Evolutionary conservation across 1,140 invertebrate genomes (phyloP), one percentile per base, ranked within the genome.

Genomic region (Leucophenga varia): DNA sequence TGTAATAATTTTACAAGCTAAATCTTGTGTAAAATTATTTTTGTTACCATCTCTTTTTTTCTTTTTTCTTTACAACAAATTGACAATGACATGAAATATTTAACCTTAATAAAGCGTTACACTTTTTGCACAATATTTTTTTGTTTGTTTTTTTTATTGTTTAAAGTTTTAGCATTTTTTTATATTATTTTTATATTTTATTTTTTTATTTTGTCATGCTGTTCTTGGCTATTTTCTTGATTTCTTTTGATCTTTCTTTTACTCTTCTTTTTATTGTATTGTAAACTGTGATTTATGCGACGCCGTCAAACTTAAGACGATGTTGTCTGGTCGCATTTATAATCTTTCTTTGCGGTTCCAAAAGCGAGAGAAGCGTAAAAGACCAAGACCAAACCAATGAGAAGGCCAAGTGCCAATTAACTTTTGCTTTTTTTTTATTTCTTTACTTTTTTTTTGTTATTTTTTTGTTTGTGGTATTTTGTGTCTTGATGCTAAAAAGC

Each of bases 81-180:
- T 67, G 63, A 67, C 63, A 67, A 67, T 67, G 63, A 67, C 63
- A 68, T 67, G 63, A 67, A 67, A 68, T 59, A 68, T 67, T 67
- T 67, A 67, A 67, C 63, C 63, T 67, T 67, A 67, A 67, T 67
- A 67, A 67, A 65, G n/a, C 56, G 55, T 14, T 31, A 16, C 43
- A 61, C 22, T 25, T 25, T 25, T 25, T 10, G 28, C 35, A n/a
- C n/a, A 20, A n/a, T n/a, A n/a, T n/a, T 44, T 52, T 61, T 64
- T 64, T 48, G 57, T 45, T 53, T 55, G 46, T 45, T 61, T 57
- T 65, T 55, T 57, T 64, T 39, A 49, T 51, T 14, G 35, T 41
- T 21, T 41, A n/a, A n/a, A n/a, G n/a, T n/a, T n/a, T n/a, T n/a
- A n/a, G n/a, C n/a, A n/a, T n/a, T n/a, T n/a, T n/a, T n/a, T n/a